phyloP scores from a whole-genome alignment of 2,888 invertebrate genomes.

The Ochropleura plecta region DNA sequence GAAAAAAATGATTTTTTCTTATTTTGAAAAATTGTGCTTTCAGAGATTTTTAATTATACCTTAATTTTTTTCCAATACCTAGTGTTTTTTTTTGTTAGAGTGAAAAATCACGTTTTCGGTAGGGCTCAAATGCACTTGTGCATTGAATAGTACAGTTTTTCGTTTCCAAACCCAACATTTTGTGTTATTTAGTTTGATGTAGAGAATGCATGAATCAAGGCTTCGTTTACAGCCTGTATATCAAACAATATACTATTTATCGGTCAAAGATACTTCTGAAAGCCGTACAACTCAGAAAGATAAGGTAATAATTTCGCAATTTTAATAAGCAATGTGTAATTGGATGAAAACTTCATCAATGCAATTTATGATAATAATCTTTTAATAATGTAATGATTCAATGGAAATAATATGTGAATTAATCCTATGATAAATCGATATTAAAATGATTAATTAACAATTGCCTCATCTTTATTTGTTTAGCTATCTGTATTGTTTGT shows the following conservation, averaged over 20 bases:
- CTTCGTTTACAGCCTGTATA: neutral
- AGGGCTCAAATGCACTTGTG: too few species aligned
- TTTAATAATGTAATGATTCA: constrained; percentile 13
- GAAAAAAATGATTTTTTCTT: too few species aligned
- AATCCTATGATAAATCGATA: constrained; percentile 6
- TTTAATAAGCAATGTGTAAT: neutral
- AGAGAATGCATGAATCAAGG: too few species aligned
- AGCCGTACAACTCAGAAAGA: neutral
- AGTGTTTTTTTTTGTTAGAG: too few species aligned
- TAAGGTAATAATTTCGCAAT: neutral
- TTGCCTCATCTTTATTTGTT: constrained; percentile 12
- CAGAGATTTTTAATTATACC: too few species aligned
- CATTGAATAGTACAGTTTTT: too few species aligned
- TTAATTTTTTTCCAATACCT: too few species aligned
- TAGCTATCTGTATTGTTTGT: neutral
- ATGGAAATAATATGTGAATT: constrained; percentile 1
- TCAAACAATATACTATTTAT: neutral
- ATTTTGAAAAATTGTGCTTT: too few species aligned
- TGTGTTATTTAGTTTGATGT: too few species aligned
- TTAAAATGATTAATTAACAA: neutral
- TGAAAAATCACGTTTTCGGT: too few species aligned
- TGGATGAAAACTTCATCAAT: neutral
- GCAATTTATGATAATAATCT: constrained; percentile 1
- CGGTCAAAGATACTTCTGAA: neutral
- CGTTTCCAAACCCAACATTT: too few species aligned